A percentile compares a stretch with the other conserved stretches of the same genome.
Evolutionary conservation across 1,140 invertebrate species (phyloP).

Genomic region (Centruroides sculpturatus): DNA sequence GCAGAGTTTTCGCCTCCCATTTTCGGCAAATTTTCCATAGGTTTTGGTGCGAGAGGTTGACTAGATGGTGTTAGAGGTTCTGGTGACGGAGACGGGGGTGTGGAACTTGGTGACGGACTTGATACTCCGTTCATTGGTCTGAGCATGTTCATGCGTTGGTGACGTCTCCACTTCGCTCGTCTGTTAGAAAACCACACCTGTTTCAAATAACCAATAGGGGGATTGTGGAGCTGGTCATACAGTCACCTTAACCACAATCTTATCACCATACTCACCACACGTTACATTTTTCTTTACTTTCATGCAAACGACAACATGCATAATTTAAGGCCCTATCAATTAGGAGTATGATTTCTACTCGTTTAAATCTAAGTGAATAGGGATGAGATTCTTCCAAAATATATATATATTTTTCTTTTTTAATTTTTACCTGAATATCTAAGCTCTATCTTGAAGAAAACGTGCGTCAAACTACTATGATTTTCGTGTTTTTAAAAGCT

Average conservation of each 20-base stretch:
- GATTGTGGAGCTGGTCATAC: background rate
- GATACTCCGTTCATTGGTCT: conserved; percentile 44
- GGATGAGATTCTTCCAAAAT: too few species aligned
- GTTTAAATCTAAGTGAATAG: too few species aligned
- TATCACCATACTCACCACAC: too few species aligned
- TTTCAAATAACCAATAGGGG: conserved; percentile 13
- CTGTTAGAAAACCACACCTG: conserved; percentile 98
- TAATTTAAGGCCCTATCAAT: too few species aligned
- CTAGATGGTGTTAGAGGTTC: conserved; percentile 34
- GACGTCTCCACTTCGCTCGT: conserved; percentile 91
- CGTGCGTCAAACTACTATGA: too few species aligned
- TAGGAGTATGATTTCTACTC: too few species aligned
- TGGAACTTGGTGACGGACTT: conserved; percentile 26
- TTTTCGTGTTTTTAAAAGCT: too few species aligned
- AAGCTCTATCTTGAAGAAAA: too few species aligned
- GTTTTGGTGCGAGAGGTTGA: conserved; percentile 28
- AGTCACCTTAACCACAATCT: background rate
- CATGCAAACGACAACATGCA: too few species aligned
- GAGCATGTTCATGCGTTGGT: conserved; percentile 83
- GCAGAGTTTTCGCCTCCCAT: conserved; percentile 80
- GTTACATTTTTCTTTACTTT: too few species aligned
- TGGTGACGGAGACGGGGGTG: conserved; percentile 38
- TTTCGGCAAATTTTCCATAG: conserved; percentile 23
- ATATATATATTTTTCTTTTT: too few species aligned
- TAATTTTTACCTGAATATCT: too few species aligned